Evolutionary conservation across 2,888 invertebrate species (phyloP).

Genomic region (Liopterus haemorrhoidalis): DNA sequence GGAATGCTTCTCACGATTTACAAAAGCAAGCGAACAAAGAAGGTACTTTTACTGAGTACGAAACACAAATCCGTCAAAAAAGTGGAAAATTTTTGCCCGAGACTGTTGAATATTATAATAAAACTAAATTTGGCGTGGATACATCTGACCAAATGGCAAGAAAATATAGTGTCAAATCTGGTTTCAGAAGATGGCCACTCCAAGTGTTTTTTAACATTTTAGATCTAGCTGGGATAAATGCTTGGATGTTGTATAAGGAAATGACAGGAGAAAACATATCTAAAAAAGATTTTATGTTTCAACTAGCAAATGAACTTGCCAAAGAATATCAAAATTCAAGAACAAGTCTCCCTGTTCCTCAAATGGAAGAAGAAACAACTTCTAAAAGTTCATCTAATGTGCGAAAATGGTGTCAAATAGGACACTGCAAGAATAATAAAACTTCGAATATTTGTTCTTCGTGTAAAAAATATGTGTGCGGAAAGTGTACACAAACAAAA

Average conservation of each 20-base stretch:
- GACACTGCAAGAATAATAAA: too few species aligned
- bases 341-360: too few species aligned
- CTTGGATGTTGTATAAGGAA: constrained; percentile 28
- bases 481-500: too few species aligned
- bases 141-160: constrained; percentile 27
- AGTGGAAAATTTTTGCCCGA: constrained; percentile 24
- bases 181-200: constrained; percentile 29
- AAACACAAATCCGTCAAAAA: constrained; percentile 17
- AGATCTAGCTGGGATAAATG: constrained; percentile 31
- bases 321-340: background rate
- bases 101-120: constrained; percentile 29
- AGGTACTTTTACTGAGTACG: constrained; percentile 20
- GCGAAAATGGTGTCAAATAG: too few species aligned
- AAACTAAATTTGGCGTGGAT: constrained; percentile 27
- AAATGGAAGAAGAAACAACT: too few species aligned
- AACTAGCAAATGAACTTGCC: constrained; percentile 21
- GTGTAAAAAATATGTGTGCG: too few species aligned
- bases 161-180: constrained; percentile 26
- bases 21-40: constrained; percentile 21
- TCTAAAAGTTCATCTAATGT: too few species aligned
- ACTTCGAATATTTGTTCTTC: too few species aligned
- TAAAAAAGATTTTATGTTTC: constrained; percentile 39
- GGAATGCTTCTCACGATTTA: constrained; percentile 22
- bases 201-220: constrained; percentile 34
- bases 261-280: constrained; percentile 27